phyloP scores from a whole-genome alignment of 92 coral and sea anemone genomes.

The Parazoanthus swiftii region DNA sequence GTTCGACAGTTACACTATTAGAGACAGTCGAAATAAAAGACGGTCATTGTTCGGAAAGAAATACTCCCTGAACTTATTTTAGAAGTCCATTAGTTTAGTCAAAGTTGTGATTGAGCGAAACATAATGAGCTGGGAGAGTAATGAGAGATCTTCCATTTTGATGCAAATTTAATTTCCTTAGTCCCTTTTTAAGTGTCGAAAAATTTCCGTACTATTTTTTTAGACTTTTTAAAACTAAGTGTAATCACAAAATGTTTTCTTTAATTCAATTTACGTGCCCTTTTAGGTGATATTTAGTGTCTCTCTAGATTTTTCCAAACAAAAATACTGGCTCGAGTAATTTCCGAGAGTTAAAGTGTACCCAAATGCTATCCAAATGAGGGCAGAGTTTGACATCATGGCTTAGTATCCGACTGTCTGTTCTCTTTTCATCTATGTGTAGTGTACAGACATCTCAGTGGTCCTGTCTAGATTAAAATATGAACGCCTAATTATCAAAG shows the following conservation, averaged over 20 bases:
- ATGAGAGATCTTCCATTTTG: constrained; percentile 62
- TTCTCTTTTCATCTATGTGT: constrained; percentile 41
- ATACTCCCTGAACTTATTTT: constrained; percentile 53
- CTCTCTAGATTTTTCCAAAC: constrained; percentile 47
- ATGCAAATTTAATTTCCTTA: constrained; percentile 85
- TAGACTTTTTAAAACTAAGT: constrained; percentile 66
- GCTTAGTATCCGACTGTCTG: constrained; percentile 29
- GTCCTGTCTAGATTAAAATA: constrained; percentile 74
- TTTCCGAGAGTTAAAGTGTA: constrained; percentile 52
- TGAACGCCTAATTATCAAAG: constrained; percentile 79
- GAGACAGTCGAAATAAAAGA: constrained; percentile 55
- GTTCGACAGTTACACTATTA: constrained; percentile 62
- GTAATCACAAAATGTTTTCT: constrained; percentile 72
- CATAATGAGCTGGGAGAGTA: constrained; percentile 71
- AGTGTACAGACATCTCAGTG: constrained; percentile 63
- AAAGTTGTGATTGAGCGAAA: constrained; percentile 65
- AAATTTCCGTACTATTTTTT: constrained; percentile 66
- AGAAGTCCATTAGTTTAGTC: constrained; percentile 64
- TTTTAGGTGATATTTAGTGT: constrained; percentile 7
- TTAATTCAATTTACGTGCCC: constrained; percentile 70
- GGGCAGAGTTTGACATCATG: constrained; percentile 8
- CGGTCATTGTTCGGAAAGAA: constrained; percentile 47
- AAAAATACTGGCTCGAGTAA: constrained; percentile 49
- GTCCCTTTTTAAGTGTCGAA: constrained; percentile 61
- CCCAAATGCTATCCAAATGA: constrained; percentile 12